Evolutionary conservation across 2,113 vertebrate genomes (phyloP).

Genomic region (Platysternon megacephalum): DNA sequence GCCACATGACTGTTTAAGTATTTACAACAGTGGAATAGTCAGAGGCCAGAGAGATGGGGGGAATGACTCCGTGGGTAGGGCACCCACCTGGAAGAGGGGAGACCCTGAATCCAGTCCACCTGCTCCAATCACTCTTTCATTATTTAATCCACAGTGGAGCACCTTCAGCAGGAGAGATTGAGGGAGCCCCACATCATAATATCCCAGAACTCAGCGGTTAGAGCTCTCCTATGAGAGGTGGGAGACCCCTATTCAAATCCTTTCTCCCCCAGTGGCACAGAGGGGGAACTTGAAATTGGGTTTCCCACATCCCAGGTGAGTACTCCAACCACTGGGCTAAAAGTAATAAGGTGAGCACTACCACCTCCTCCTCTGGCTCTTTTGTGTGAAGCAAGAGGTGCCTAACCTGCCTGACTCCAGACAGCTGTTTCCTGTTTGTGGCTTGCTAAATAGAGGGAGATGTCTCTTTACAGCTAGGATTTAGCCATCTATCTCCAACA

Average conservation of each 20-base stretch:
- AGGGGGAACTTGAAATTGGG: neutral
- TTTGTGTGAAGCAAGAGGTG: neutral
- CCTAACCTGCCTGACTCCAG: neutral
- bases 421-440: neutral
- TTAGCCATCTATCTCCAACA: neutral
- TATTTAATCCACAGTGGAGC: neutral
- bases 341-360: neutral
- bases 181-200: neutral
- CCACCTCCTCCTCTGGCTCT: neutral
- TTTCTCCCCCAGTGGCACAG: neutral
- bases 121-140: neutral
- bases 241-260: neutral
- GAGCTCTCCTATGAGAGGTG: neutral
- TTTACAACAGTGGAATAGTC: neutral
- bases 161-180: neutral
- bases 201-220: neutral
- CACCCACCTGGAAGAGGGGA: neutral
- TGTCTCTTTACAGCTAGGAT: neutral
- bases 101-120: neutral
- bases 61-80: neutral
- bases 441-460: neutral
- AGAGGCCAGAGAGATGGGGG: neutral
- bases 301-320: neutral
- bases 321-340: neutral
- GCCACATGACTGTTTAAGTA: neutral